A percentile compares a stretch with the other conserved stretches of the same genome.
Evolutionary conservation across 2,113 vertebrate species (phyloP).

Genomic region (Sitta europaea): DNA sequence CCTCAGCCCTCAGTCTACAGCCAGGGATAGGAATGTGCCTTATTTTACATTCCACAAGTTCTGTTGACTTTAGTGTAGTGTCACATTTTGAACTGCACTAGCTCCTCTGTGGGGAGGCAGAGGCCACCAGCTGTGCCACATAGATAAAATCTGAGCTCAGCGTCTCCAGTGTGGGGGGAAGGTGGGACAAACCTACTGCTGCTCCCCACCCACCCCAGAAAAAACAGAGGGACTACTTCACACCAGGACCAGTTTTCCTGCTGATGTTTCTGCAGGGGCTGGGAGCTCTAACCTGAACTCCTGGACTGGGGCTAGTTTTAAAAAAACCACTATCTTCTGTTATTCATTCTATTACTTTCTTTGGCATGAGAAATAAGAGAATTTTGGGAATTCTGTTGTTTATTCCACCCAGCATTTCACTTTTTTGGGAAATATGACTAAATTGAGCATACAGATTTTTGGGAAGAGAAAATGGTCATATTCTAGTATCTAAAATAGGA

Average conservation of each 20-base stretch:
- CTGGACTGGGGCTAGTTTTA: not conserved
- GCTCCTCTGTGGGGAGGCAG: not conserved
- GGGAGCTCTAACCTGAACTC: not conserved
- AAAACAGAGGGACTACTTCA: not conserved
- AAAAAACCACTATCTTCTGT: not conserved
- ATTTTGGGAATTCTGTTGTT: not conserved
- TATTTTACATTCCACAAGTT: not conserved
- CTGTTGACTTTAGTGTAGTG: not conserved
- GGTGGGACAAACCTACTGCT: not conserved
- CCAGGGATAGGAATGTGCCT: rapidly evolving
- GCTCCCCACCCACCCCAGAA: not conserved
- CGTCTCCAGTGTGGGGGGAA: not conserved
- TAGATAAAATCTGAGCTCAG: not conserved
- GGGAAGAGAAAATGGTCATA: not conserved
- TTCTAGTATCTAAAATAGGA: not conserved
- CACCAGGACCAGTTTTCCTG: not conserved
- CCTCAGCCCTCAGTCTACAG: not conserved
- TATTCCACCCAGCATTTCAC: not conserved
- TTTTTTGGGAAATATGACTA: not conserved
- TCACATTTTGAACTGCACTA: not conserved
- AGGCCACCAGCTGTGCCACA: not conserved
- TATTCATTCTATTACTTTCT: not conserved
- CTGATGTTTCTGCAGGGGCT: not conserved
- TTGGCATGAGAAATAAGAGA: not conserved
- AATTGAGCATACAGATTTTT: not conserved